phyloP scores from a whole-genome alignment of 2,888 invertebrate genomes.

The Luperina testacea region DNA sequence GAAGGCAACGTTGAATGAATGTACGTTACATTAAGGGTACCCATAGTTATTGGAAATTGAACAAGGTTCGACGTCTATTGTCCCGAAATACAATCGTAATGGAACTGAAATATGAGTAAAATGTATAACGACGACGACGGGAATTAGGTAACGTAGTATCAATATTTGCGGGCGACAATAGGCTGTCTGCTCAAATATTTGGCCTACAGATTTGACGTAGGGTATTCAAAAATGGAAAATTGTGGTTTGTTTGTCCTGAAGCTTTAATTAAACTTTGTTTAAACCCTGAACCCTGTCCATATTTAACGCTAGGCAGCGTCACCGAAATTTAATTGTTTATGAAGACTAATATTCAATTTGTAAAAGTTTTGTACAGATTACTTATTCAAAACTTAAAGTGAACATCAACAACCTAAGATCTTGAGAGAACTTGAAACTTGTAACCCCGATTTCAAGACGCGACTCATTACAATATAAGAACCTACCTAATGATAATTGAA shows the following conservation, averaged over 20 bases:
- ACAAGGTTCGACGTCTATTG: conserved; percentile 67
- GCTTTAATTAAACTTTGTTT: conserved; percentile 9
- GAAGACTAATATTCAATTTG: conserved; percentile 17
- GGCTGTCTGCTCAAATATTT: conserved; percentile 22
- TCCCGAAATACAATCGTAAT: conserved; percentile 68
- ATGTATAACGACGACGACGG: conserved; percentile 34
- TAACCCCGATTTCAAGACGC: conserved; percentile 9
- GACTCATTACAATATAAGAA: conserved; percentile 19
- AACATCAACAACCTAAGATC: conserved; percentile 29
- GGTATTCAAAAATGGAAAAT: conserved; percentile 13
- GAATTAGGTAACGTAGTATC: conserved; percentile 15
- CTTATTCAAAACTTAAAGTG: conserved; percentile 49
- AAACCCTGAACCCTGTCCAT: background rate
- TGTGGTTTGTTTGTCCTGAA: background rate
- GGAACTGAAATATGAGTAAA: conserved; percentile 64
- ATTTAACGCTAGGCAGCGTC: background rate
- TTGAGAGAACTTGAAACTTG: conserved; percentile 26
- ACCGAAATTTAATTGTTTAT: conserved; percentile 13
- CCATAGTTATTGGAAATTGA: conserved; percentile 68
- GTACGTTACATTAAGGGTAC: conserved; percentile 60
- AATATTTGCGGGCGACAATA: conserved; percentile 33
- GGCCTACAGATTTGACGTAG: conserved; percentile 3
- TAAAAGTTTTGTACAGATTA: conserved; percentile 30
- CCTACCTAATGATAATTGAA: conserved; percentile 15
- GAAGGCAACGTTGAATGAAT: conserved; percentile 57